Percentiles rank a stretch among this genome's conserved stretches.
Evolutionary conservation across 2,113 vertebrate genomes (phyloP).

Genomic region (Sceloporus tristichus): DNA sequence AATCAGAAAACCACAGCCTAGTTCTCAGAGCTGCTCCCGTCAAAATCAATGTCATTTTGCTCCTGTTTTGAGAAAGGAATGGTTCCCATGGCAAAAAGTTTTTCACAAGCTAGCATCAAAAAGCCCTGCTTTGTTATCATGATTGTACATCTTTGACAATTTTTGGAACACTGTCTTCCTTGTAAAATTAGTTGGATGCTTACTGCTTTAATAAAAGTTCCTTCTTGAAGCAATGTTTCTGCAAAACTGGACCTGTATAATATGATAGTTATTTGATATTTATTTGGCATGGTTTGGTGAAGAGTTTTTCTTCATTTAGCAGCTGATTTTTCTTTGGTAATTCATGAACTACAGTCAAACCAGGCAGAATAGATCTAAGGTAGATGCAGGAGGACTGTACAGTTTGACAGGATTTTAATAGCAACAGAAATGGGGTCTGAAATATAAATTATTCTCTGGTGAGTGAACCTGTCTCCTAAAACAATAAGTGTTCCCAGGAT

Average conservation of each 20-base stretch:
- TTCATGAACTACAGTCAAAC: background rate
- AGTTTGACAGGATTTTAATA: background rate
- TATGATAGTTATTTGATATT: background rate
- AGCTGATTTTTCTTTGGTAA: background rate
- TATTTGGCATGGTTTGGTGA: too few species aligned
- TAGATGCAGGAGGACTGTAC: background rate
- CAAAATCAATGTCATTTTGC: background rate
- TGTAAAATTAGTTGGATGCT: background rate
- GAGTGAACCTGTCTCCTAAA: background rate
- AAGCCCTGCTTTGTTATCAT: background rate
- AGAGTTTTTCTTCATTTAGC: rapidly evolving
- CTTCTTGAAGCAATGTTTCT: background rate
- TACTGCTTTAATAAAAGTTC: background rate
- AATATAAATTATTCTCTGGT: background rate
- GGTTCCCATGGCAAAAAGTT: background rate
- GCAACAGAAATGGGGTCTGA: background rate
- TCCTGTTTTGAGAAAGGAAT: background rate
- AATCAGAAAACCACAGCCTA: background rate
- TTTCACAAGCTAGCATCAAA: background rate
- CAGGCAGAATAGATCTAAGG: background rate
- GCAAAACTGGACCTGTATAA: background rate
- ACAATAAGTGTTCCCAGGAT: background rate
- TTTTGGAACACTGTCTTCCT: background rate
- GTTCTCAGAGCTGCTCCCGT: background rate
- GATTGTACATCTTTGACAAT: background rate